phyloP scores from a whole-genome alignment of 2,797 vertebrate species.

The Sebastes nivosus region DNA sequence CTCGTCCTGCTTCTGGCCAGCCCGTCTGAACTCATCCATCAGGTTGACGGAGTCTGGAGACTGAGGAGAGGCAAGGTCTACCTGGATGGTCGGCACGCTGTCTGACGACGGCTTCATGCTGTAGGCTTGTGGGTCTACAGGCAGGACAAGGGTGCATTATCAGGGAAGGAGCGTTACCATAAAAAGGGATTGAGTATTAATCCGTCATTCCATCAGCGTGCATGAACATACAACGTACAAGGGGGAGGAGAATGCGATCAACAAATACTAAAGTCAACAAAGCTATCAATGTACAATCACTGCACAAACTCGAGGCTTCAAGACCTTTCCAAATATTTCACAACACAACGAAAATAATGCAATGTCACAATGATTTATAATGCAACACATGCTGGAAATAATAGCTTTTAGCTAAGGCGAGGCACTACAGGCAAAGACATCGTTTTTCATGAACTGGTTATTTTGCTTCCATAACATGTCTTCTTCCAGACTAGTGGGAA shows the following conservation, averaged over 20 bases:
- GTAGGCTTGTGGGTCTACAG: slow-evolving; percentile 89
- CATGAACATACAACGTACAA: slow-evolving; percentile 2
- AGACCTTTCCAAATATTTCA: neutral
- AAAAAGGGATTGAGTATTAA: neutral
- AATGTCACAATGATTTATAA: slow-evolving; percentile 1
- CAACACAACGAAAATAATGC: slow-evolving; percentile 13
- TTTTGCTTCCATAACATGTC: no score
- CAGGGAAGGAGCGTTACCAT: neutral
- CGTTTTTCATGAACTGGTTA: no score
- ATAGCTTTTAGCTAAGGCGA: neutral
- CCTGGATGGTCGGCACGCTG: slow-evolving; percentile 89
- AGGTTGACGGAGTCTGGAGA: slow-evolving; percentile 89
- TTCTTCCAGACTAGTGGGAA: no score
- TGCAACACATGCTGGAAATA: slow-evolving; percentile 48
- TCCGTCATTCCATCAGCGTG: slow-evolving; percentile 28
- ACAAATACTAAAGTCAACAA: slow-evolving; percentile 7
- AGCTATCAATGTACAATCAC: neutral
- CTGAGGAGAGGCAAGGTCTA: slow-evolving; percentile 94
- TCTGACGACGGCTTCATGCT: slow-evolving; percentile 78
- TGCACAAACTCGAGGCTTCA: slow-evolving; percentile 15
- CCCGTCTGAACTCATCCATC: slow-evolving; percentile 81
- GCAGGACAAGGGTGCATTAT: neutral
- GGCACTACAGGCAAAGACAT: no score
- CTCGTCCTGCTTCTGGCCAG: slow-evolving; percentile 2
- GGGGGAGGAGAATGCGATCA: neutral